Base-by-base conservation (phyloP, 1,140 invertebrate genomes). In the Maniola jurtina region DNA sequence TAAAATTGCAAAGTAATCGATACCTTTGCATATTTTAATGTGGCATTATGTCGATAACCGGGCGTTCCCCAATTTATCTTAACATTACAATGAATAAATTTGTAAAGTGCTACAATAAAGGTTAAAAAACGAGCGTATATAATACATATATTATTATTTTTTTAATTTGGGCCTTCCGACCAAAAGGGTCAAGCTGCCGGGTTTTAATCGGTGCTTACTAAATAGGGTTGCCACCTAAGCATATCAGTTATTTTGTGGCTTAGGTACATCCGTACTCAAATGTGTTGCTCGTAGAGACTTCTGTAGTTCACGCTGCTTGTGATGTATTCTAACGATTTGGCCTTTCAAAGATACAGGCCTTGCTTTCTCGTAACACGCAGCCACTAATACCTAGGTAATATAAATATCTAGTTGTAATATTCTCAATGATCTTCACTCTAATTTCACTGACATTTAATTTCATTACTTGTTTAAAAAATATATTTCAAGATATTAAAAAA, bases 11-110 rank as follows among this genome's bases (percentile, higher is more conserved):
- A 15, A 60, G 40, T 16, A 58, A 55, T 61, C 64, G 50, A 60
- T 66, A 45, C 48, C 52, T 66, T 66, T 61, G 58, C 57, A 66
- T 66, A 66, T 61, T 67, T 67, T 67, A 67, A 61, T 61, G 61
- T 61, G 38, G 48, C 42, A 52, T 52, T 52, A 67, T 57, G 52
- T 57, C 40, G 34, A 42, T 57, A 48, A 42, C 9, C 34, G 40
- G 45, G 36, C 45, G 42, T 61, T 67, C 15, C 52, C 47, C 52
- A 56, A 57, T 67, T 61, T 67, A 15, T 34, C 48, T 61, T 61
- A 16, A 16, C 48, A 58, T 57, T 56, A 56, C 59, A 15, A 48
- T 33, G 13, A 48, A 61, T 67, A 52, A 47, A 61, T 67, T 56
- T 66, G 48, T 58, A 67, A 62, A 48, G 10, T 48, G 40, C 38